phyloP scores from a whole-genome alignment of 2,797 vertebrate genomes.

The Macrochelys suwanniensis region DNA sequence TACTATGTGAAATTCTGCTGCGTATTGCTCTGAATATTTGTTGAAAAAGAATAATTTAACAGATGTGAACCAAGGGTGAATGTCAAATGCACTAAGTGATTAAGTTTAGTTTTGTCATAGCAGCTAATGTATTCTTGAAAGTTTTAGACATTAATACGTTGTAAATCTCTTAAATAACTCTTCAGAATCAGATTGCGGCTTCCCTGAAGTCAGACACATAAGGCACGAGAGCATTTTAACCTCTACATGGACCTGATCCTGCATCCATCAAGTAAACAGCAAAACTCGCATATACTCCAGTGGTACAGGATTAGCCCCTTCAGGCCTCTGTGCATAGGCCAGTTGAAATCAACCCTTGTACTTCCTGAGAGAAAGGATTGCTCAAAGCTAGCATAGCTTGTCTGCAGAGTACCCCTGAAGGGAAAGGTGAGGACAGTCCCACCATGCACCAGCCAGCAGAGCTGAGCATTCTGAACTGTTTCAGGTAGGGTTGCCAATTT shows the following conservation, averaged over 20 bases:
- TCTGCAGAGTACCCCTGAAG: slow-evolving; percentile 21
- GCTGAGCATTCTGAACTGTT: slow-evolving; percentile 58
- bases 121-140: slow-evolving; percentile 22
- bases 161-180: slow-evolving; percentile 42
- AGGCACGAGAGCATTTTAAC: background rate
- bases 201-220: slow-evolving; percentile 32
- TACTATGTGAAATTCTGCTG: background rate
- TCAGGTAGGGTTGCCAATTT: background rate
- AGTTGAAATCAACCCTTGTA: slow-evolving; percentile 47
- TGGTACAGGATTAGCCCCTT: slow-evolving; percentile 26
- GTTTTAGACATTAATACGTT: slow-evolving; percentile 66
- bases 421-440: slow-evolving; percentile 61
- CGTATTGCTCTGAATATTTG: background rate
- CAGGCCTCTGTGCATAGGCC: slow-evolving; percentile 28
- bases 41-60: slow-evolving; percentile 28
- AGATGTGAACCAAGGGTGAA: background rate
- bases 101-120: slow-evolving; percentile 29
- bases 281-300: slow-evolving; percentile 35
- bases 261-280: slow-evolving; percentile 23
- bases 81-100: slow-evolving; percentile 17
- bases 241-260: slow-evolving; percentile 36
- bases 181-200: slow-evolving; percentile 63
- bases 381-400: slow-evolving; percentile 65
- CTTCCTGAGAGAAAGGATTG: slow-evolving; percentile 17
- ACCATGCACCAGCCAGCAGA: slow-evolving; percentile 44